These are phyloP conservation scores for Calcarius lapponicus DNA, from an alignment of 2,797 vertebrate genomes.

Conservation along the genomic window DNA sequence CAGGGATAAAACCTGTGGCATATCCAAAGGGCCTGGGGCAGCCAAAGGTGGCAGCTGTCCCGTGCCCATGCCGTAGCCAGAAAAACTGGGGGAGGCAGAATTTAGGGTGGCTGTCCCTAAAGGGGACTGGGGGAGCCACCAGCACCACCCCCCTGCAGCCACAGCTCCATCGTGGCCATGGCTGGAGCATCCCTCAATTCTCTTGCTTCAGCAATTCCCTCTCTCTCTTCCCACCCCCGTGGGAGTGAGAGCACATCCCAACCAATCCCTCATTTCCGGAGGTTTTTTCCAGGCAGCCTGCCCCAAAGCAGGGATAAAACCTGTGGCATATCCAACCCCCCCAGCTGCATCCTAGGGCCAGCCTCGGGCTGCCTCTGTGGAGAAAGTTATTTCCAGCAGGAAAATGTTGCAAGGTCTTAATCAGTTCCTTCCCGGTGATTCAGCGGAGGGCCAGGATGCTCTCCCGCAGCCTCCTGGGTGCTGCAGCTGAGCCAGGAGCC, in stretches of 20 bases:
- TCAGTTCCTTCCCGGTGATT: conserved; percentile 35
- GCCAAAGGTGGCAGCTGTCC: too few relatives aligned
- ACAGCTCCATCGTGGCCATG: rapidly evolving
- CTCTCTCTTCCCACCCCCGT: neutral
- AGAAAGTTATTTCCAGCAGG: conserved; percentile 45
- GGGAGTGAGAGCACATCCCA: neutral
- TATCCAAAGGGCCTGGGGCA: too few relatives aligned
- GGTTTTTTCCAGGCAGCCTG: neutral
- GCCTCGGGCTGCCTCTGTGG: neutral
- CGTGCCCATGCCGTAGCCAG: too few relatives aligned
- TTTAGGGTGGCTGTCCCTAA: too few relatives aligned
- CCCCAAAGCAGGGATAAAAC: neutral
- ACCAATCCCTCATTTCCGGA: neutral
- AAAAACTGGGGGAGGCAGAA: too few relatives aligned
- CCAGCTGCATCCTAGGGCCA: rapidly evolving
- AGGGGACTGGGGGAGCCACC: neutral
- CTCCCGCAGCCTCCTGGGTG: neutral
- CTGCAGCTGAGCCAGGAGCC: neutral
- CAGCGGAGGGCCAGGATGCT: neutral
- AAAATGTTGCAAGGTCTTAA: conserved; percentile 3
- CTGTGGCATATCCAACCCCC: neutral
- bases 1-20: neutral
- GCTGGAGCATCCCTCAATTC: neutral
- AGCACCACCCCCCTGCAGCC: neutral
- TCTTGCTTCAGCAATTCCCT: rapidly evolving